Conservation (phyloP, 2,113 vertebrate genomes). For the Emberiza fucata region DNA sequence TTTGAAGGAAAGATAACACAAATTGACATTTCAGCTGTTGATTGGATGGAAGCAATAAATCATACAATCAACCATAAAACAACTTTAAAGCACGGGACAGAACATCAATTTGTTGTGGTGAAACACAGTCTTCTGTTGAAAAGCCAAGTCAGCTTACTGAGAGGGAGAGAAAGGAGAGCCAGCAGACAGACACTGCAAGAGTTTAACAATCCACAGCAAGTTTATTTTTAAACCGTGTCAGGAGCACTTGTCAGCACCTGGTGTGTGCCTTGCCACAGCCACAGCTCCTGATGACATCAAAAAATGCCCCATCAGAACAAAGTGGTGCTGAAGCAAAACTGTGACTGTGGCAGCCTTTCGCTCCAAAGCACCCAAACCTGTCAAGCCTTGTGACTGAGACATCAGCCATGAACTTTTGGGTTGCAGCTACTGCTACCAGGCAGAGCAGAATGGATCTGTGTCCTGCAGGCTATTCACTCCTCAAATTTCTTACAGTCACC, state of each 20-base stretch:
- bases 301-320: not conserved
- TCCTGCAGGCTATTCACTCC: not conserved
- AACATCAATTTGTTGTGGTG: not conserved
- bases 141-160: not conserved
- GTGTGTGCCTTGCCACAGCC: not conserved
- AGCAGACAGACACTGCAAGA: not conserved
- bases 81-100: not conserved
- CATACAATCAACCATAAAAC: not conserved
- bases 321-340: not conserved
- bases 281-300: not conserved
- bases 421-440: not conserved
- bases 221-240: not conserved
- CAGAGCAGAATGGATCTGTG: not conserved
- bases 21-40: not conserved
- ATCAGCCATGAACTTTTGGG: not conserved
- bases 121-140: not conserved
- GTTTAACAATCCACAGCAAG: not conserved
- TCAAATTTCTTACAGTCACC: not conserved
- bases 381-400: not conserved
- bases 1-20: not conserved
- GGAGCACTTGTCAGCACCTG: not conserved
- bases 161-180: not conserved
- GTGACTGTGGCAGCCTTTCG: not conserved
- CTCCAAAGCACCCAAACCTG: not conserved
- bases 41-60: not conserved